Evolutionary conservation across 2,888 invertebrate genomes (phyloP), one percentile per base, ranked within the genome.

Genomic region (Ochropacha duplaris): DNA sequence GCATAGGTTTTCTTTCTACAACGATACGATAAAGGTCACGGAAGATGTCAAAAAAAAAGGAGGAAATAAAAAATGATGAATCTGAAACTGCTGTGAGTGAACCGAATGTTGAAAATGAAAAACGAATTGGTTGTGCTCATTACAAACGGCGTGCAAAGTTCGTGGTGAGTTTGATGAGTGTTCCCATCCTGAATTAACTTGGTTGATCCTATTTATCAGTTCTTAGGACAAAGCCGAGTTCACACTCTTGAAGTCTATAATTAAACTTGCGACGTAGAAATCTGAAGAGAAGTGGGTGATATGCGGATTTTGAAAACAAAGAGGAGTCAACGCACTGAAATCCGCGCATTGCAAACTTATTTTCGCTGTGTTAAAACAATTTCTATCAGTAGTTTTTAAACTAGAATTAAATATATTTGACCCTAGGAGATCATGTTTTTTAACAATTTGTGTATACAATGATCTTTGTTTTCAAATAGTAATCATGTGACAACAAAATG

Each of bases 91-190:
- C 63, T 57, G 78, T 69, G 57, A 62, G 66, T 50, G 87, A 84
- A 61, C 66, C 74, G 63, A 78, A 66, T 58, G 74, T 69, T 65
- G 90, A 90, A 76, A 93, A 94, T 65, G 90, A 90, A 76, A 93
- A 94, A 84, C 90, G 93, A 24, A 88, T 94, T 66, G 97, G 97
- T 59, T 97, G 97, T 88, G 94, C 95, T 71, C 97, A 97, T 90
- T 97, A 97, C 81, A 96, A 96, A 84, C 94, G 97, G 76, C 95
- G 96, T 84, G 96, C 96, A 54, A 96, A 97, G 92, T 96, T 97
- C 89, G 96, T 97, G 93, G 97, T 97, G 93, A 94, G 96, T 44
- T 19, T 31, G 31, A 12, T 31, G 12, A n/a, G n/a, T 36, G 93
- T 61, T 11, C 50, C 58, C 39, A 56, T 49, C 50, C 22, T 54